Percentiles rank a stretch among this genome's conserved stretches.
These are phyloP conservation scores for Cuculus canorus DNA, from an alignment of 2,797 vertebrate genomes.

Conservation along the genomic window DNA sequence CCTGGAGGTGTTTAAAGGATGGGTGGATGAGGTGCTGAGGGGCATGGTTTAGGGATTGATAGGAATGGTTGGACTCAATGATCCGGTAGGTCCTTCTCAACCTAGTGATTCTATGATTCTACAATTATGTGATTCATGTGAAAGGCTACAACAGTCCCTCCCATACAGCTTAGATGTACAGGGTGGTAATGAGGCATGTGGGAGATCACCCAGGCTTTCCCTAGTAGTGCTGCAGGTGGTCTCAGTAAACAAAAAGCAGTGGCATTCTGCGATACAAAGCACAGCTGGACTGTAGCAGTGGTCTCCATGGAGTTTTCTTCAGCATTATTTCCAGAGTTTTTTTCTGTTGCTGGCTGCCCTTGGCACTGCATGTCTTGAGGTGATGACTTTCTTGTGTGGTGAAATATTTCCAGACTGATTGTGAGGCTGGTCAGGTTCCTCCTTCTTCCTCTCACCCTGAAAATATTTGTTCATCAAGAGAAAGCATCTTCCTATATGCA, in stretches of 20 bases:
- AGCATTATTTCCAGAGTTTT: background rate
- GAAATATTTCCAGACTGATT: background rate
- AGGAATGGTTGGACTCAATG: no score
- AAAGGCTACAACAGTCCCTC: background rate
- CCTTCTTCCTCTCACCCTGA: background rate
- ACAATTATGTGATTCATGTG: background rate
- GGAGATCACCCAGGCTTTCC: background rate
- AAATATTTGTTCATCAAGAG: conserved; percentile 26
- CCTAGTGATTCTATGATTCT: no score
- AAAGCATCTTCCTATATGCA: background rate
- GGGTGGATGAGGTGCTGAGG: no score
- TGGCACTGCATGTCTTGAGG: background rate
- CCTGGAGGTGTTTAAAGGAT: no score
- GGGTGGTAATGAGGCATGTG: rapidly evolving
- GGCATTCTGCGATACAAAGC: background rate
- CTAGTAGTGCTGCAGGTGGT: background rate
- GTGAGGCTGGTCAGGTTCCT: background rate
- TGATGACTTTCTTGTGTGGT: background rate
- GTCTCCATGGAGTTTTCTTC: background rate
- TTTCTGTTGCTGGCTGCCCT: background rate
- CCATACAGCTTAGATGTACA: background rate
- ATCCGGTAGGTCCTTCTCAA: no score
- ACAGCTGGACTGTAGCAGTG: background rate
- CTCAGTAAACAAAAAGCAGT: background rate
- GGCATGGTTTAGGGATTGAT: no score